Evolutionary conservation across 2,888 invertebrate species (phyloP), one percentile per base, ranked within the genome.

Genomic region (Watsonalla binaria): DNA sequence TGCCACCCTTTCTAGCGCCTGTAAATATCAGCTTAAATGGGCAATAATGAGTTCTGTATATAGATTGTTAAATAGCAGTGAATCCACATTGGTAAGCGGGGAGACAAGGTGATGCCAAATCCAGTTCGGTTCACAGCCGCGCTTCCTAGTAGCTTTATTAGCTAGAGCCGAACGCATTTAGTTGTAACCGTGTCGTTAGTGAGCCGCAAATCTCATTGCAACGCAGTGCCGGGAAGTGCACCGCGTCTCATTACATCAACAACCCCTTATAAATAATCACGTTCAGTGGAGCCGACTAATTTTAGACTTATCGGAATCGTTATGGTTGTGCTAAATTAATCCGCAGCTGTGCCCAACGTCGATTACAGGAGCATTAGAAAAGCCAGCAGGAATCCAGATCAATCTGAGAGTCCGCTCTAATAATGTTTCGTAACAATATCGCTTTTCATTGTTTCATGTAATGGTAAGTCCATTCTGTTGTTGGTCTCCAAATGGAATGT

Each of bases 81-180:
- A 53, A 55, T 58, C 56, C 60, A 63, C 72, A 60, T 74, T 72
- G 79, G 74, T 76, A 74, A 72, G 66, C 67, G 66, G 68, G 68
- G 11, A 67, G 72, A 74, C 69, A 64, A 70, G 66, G 73, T 74
- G 59, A 76, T 82, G 84, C 84, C 85, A 84, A 84, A 74, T 72
- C 71, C 65, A 72, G 71, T 62, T 62, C 58, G 63, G 60, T 57
- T 63, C 58, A 61, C 55, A 65, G 59, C 58, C 54, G 64, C 68
- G 74, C 75, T 84, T 84, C 84, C 85, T 78, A 78, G 79, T 79
- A 63, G 71, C 66, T 65, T 62, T 33, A 69, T 61, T 65, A 66
- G 66, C 69, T 66, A 68, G 66, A 65, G 65, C 54, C 65, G 65
- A 61, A 61, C 65, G 65, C 68, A 69, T 72, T 74, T 70, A 77